Conservation (phyloP, 2,888 invertebrate species). For the Drosophila vallismaia region DNA sequence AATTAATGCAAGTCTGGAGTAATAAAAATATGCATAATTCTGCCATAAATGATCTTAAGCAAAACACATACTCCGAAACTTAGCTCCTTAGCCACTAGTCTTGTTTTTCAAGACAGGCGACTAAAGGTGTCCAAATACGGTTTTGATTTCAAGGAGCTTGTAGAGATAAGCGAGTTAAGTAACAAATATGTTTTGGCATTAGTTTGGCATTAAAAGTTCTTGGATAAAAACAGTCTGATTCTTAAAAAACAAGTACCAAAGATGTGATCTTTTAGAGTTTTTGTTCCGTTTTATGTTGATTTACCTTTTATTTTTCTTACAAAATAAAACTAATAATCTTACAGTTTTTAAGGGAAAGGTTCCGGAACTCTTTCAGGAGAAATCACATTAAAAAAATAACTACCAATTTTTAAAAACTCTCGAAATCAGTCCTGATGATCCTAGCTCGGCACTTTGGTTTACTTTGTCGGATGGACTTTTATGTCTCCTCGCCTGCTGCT, state of each 20-base stretch:
- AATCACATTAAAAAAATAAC: neutral
- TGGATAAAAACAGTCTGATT: too few species aligned
- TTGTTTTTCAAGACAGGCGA: conserved; percentile 60
- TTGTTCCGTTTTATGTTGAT: too few species aligned
- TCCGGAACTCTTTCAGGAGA: neutral
- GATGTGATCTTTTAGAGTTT: too few species aligned
- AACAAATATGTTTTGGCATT: too few species aligned
- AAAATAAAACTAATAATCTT: too few species aligned
- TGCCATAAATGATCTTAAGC: conserved; percentile 78
- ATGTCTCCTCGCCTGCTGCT: conserved; percentile 41
- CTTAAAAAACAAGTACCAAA: too few species aligned
- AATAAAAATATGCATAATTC: conserved; percentile 79
- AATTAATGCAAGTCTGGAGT: conserved; percentile 78
- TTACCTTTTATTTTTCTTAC: too few species aligned
- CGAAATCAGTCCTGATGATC: neutral
- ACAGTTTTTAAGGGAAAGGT: neutral
- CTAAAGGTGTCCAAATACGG: conserved; percentile 31
- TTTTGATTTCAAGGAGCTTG: neutral
- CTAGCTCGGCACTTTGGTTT: conserved; percentile 20
- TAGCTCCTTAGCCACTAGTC: neutral
- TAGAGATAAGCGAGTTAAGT: too few species aligned
- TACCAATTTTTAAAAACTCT: neutral
- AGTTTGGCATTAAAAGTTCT: too few species aligned
- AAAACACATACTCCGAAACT: conserved; percentile 52
- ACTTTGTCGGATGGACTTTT: conserved; percentile 64